Percentiles rank a stretch among this genome's conserved stretches.
Conservation (phyloP, 2,888 invertebrate genomes). For the Steinernema scapterisci region DNA sequence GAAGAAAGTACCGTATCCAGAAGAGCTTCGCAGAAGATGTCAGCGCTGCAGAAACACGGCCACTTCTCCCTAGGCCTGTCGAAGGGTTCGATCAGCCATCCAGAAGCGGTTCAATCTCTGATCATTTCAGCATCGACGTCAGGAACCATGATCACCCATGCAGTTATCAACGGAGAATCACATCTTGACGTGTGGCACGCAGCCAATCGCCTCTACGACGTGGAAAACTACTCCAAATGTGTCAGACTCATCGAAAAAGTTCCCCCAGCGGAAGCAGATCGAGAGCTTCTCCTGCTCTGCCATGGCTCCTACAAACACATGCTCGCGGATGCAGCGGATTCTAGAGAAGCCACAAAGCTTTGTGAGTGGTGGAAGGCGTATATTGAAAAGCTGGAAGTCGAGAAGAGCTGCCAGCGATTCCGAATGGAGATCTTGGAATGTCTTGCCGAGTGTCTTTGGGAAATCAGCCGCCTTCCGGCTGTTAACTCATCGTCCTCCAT, state of each 20-base stretch:
- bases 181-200: slow-evolving; percentile 5
- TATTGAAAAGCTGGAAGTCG: background rate
- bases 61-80: background rate
- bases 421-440: slow-evolving; percentile 17
- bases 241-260: slow-evolving; percentile 14
- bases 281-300: slow-evolving; percentile 5
- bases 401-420: slow-evolving; percentile 4
- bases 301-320: slow-evolving; percentile 25
- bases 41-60: background rate
- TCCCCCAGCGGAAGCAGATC: background rate
- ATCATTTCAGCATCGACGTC: background rate
- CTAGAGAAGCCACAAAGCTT: background rate
- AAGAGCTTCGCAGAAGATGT: background rate
- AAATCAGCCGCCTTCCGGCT: background rate
- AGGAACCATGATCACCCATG: slow-evolving; percentile 20
- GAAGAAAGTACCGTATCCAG: background rate
- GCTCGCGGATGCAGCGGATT: background rate
- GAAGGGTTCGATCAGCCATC: background rate
- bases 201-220: background rate
- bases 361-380: slow-evolving; percentile 21
- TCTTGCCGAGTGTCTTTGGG: slow-evolving; percentile 15
- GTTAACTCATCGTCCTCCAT: background rate
- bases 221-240: slow-evolving; percentile 28
- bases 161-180: slow-evolving; percentile 7
- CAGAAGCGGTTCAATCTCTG: background rate